Evolutionary conservation across 2,888 invertebrate genomes (phyloP).

Genomic region (Agonum fuliginosum): DNA sequence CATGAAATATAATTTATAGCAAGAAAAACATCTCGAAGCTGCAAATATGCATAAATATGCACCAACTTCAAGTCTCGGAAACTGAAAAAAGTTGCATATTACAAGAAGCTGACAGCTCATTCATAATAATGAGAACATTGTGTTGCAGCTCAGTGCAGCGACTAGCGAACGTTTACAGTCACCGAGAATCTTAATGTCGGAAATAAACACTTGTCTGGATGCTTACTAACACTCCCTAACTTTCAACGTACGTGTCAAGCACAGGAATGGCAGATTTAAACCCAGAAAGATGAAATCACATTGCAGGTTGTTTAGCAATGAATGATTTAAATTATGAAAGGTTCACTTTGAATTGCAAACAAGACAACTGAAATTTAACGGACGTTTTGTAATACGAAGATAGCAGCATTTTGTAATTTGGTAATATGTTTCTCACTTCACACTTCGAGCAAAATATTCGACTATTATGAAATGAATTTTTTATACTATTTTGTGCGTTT

Average conservation of each 20-base stretch:
- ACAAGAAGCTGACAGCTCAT: slow-evolving; percentile 29
- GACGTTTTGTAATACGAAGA: too few relatives aligned
- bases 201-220: slow-evolving; percentile 6
- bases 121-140: slow-evolving; percentile 35
- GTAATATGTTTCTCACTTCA: too few relatives aligned
- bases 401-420: too few relatives aligned
- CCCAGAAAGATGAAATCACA: too few relatives aligned
- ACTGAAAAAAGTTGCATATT: slow-evolving; percentile 22
- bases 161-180: background rate
- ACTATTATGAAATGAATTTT: too few relatives aligned
- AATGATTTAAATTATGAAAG: too few relatives aligned
- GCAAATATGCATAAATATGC: slow-evolving; percentile 27
- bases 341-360: too few relatives aligned
- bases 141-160: background rate
- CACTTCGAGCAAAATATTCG: too few relatives aligned
- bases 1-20: slow-evolving; percentile 21
- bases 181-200: background rate
- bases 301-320: too few relatives aligned
- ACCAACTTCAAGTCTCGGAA: background rate
- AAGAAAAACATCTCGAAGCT: slow-evolving; percentile 6
- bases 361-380: too few relatives aligned
- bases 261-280: background rate
- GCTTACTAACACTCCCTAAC: background rate
- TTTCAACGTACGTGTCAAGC: background rate
- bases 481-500: too few relatives aligned